A percentile compares a stretch with the other conserved stretches of the same genome.
These are phyloP conservation scores for Diprion similis DNA, from an alignment of 1,140 invertebrate genomes.

Conservation along the genomic window DNA sequence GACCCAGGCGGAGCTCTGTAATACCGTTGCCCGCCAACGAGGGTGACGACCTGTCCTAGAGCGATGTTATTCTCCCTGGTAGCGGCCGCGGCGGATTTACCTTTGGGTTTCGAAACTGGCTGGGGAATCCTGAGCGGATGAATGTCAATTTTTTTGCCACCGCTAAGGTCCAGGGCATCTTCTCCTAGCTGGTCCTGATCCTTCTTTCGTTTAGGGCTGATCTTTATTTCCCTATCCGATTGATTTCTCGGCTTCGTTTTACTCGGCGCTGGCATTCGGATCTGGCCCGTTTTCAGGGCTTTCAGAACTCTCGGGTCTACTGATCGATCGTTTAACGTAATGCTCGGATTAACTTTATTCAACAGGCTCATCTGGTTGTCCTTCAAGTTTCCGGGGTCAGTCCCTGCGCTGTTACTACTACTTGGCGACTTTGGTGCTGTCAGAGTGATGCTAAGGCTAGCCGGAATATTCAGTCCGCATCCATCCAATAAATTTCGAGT, in stretches of 20 bases:
- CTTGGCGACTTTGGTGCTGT: constrained; percentile 46
- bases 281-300: constrained; percentile 42
- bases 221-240: constrained; percentile 6
- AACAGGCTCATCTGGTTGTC: constrained; percentile 24
- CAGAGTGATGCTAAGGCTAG: constrained; percentile 53
- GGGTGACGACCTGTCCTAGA: constrained; percentile 48
- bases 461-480: constrained; percentile 54
- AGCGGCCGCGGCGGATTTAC: constrained; percentile 16
- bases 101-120: constrained; percentile 39
- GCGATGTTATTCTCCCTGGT: constrained; percentile 31
- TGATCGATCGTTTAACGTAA: constrained; percentile 45
- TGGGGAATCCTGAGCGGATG: constrained; percentile 44
- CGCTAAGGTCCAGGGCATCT: constrained; percentile 48
- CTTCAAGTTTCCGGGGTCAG: constrained; percentile 10
- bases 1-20: constrained; percentile 52
- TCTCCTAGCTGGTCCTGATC: constrained; percentile 27
- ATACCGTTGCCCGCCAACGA: constrained; percentile 45
- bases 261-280: constrained; percentile 32
- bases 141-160: constrained; percentile 39
- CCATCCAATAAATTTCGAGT: constrained; percentile 49
- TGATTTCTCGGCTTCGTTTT: constrained; percentile 20
- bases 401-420: neutral
- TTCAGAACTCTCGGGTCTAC: constrained; percentile 45
- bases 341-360: constrained; percentile 46
- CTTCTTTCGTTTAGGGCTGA: constrained; percentile 16